Percentiles rank a stretch among this genome's conserved stretches.
Conservation (phyloP, 2,113 vertebrate species). For the Gracilinanus agilis region DNA sequence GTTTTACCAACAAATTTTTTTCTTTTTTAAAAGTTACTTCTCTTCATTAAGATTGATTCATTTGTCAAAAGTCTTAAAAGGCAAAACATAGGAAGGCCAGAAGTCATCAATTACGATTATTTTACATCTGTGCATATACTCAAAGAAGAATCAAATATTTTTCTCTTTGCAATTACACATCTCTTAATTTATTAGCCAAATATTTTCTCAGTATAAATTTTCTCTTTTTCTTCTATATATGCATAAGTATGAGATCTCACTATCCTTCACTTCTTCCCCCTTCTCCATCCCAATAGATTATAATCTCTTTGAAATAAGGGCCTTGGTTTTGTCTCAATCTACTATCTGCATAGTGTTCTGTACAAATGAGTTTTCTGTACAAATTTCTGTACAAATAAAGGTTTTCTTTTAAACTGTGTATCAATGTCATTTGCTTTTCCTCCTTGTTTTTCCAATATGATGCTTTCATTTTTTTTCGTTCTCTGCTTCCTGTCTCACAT, state of each 20-base stretch:
- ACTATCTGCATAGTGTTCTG: neutral
- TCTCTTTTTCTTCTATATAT: neutral
- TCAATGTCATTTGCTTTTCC: neutral
- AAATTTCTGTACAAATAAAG: too few relatives aligned
- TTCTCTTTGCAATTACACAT: neutral
- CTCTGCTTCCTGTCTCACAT: neutral
- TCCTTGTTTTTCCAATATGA: neutral
- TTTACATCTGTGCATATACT: neutral
- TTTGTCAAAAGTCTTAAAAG: neutral
- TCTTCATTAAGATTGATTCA: neutral
- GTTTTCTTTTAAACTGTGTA: neutral
- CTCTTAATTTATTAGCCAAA: neutral
- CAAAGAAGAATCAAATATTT: neutral
- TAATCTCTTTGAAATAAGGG: neutral
- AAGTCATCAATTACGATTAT: neutral
- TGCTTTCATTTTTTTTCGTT: neutral
- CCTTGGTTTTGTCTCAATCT: neutral
- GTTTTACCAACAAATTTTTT: neutral
- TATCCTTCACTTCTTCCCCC: neutral
- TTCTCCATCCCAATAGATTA: neutral
- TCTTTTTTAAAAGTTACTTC: neutral
- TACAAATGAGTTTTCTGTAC: neutral
- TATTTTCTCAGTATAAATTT: neutral
- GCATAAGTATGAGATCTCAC: neutral
- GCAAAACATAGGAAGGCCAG: neutral